A percentile compares a stretch with the other conserved stretches of the same genome.
These are phyloP conservation scores for Cecropterus lyciades DNA, from an alignment of 1,140 invertebrate genomes.

Conservation along the genomic window DNA sequence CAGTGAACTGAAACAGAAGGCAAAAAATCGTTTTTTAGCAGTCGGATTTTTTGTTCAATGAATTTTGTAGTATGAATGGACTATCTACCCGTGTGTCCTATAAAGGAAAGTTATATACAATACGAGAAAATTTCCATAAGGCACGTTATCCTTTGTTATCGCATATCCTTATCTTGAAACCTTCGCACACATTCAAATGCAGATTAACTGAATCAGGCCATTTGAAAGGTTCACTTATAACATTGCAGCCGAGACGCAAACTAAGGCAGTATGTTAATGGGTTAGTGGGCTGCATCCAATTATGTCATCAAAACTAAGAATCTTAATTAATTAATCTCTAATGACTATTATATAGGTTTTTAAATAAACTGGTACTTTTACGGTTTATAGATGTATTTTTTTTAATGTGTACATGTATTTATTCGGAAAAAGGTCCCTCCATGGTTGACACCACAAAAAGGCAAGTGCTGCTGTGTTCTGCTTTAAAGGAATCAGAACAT, in stretches of 20 bases:
- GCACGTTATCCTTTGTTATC: neutral
- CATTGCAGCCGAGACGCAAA: slow-evolving; percentile 2
- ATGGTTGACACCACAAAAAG: too few relatives aligned
- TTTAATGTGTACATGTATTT: too few relatives aligned
- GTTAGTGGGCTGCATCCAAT: slow-evolving; percentile 1
- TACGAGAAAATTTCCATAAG: neutral
- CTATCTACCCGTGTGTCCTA: neutral
- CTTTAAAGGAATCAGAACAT: too few relatives aligned
- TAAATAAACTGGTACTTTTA: neutral
- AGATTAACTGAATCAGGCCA: slow-evolving; percentile 12
- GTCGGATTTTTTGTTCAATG: too few relatives aligned
- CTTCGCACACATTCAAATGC: slow-evolving; percentile 12
- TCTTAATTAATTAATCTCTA: neutral
- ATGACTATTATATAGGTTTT: neutral
- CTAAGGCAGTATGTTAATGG: slow-evolving; percentile 13
- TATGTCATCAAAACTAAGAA: neutral
- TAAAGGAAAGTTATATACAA: neutral
- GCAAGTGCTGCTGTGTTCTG: too few relatives aligned
- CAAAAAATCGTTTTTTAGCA: too few relatives aligned
- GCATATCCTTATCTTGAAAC: slow-evolving; percentile 4
- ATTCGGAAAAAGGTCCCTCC: too few relatives aligned
- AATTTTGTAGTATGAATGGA: too few relatives aligned
- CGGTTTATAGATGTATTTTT: too few relatives aligned
- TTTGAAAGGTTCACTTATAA: slow-evolving; percentile 15
- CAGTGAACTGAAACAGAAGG: too few relatives aligned